Percentiles rank a stretch among this genome's conserved stretches.
Conservation (phyloP, 2,888 invertebrate genomes). For the Acleris emargana region DNA sequence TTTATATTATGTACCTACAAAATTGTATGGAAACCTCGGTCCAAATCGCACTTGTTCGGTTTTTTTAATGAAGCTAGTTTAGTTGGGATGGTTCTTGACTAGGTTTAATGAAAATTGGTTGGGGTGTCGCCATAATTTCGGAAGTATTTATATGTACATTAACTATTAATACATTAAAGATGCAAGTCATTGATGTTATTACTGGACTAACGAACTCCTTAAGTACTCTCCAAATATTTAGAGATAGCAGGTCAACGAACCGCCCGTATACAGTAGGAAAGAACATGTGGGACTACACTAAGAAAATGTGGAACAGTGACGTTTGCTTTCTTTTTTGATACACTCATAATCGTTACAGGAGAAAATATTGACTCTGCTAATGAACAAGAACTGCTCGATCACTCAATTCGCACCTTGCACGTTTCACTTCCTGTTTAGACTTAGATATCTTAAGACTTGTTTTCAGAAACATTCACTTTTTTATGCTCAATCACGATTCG, state of each 20-base stretch:
- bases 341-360: neutral
- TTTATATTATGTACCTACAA: no score
- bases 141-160: neutral
- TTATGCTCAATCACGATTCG: no score
- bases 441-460: no score
- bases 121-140: no score
- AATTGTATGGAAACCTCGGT: no score
- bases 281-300: no score
- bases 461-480: no score
- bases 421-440: no score
- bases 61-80: no score
- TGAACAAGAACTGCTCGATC: neutral
- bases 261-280: neutral
- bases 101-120: no score
- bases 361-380: neutral
- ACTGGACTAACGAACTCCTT: conserved; percentile 1
- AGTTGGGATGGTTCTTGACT: no score
- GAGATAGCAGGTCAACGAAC: conserved; percentile 9
- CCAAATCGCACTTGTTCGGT: no score
- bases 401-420: neutral
- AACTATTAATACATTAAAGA: neutral
- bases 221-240: conserved; percentile 14
- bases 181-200: neutral
- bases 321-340: neutral
- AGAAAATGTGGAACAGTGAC: neutral